A percentile compares a stretch with the other conserved stretches of the same genome.
These are phyloP conservation scores for Ricordea florida DNA, from an alignment of 92 coral and sea anemone genomes.

Conservation along the genomic window DNA sequence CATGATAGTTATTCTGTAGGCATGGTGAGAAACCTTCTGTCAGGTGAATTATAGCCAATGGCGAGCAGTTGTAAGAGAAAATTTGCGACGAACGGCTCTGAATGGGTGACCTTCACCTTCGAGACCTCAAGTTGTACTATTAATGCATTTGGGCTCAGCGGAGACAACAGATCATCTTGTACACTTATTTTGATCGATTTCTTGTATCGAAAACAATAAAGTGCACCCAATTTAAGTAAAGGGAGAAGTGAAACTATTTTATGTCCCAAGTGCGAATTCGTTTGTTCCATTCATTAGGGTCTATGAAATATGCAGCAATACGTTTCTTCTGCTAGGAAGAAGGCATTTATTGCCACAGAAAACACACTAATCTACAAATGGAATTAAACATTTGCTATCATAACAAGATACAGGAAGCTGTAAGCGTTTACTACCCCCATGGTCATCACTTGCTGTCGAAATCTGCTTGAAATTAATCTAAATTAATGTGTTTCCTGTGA, in stretches of 20 bases:
- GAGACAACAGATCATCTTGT: constrained; percentile 26
- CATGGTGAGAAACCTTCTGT: too few relatives aligned
- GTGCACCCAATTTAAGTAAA: constrained; percentile 8
- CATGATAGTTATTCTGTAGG: too few relatives aligned
- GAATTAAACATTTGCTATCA: too few relatives aligned
- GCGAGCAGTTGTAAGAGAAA: too few relatives aligned
- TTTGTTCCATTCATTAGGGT: not conserved
- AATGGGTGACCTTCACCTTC: constrained; percentile 19
- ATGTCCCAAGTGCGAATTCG: constrained; percentile 13
- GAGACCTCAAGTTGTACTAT: not conserved
- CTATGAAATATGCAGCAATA: constrained; percentile 8
- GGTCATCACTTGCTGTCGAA: too few relatives aligned
- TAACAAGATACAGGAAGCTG: too few relatives aligned
- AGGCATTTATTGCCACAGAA: too few relatives aligned
- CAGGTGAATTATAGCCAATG: too few relatives aligned
- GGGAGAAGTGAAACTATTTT: not conserved
- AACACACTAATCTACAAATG: too few relatives aligned
- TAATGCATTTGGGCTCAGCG: constrained; percentile 39
- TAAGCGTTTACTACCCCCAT: too few relatives aligned
- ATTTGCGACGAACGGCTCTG: not conserved
- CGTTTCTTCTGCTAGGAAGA: not conserved
- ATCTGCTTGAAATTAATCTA: too few relatives aligned
- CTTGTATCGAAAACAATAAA: constrained; percentile 11
- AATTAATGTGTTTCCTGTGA: constrained; percentile 19
- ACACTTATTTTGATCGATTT: constrained; percentile 32